Conservation (phyloP, 2,113 vertebrate genomes). For the Strigops habroptila region DNA sequence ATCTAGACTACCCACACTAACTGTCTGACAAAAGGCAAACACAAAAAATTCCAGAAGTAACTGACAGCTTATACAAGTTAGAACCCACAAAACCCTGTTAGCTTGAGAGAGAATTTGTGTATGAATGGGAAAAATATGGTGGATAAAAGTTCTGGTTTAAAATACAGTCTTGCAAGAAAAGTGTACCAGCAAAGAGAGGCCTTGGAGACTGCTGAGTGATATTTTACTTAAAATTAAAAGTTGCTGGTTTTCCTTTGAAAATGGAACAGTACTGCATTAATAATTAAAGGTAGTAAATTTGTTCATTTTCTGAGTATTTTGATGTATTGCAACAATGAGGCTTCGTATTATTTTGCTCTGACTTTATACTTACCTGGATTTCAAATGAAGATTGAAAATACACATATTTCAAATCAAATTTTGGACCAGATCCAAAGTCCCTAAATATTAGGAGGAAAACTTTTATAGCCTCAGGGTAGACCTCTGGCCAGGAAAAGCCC, state of each 20-base stretch:
- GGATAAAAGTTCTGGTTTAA: not conserved
- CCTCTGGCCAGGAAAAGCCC: not conserved
- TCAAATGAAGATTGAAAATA: not conserved
- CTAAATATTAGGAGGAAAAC: not conserved
- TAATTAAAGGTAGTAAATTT: not conserved
- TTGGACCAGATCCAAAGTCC: not conserved
- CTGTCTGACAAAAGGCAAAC: not conserved
- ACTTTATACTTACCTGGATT: not conserved
- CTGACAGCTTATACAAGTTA: not conserved
- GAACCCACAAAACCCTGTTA: not conserved
- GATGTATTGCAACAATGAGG: not conserved
- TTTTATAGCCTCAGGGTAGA: not conserved
- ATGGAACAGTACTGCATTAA: not conserved
- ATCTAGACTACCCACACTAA: not conserved
- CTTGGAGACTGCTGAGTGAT: not conserved
- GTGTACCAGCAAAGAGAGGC: not conserved
- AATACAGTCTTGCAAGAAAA: not conserved
- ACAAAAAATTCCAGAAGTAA: not conserved
- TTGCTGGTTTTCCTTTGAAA: not conserved
- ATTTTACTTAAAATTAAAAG: not conserved
- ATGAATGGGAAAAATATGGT: not conserved
- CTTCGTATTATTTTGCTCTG: not conserved
- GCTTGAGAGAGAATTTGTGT: not conserved
- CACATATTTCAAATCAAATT: not conserved
- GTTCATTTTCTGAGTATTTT: not conserved